These are phyloP conservation scores for Halictus quadricinctus DNA, from an alignment of 2,888 invertebrate species.

Conservation along the genomic window DNA sequence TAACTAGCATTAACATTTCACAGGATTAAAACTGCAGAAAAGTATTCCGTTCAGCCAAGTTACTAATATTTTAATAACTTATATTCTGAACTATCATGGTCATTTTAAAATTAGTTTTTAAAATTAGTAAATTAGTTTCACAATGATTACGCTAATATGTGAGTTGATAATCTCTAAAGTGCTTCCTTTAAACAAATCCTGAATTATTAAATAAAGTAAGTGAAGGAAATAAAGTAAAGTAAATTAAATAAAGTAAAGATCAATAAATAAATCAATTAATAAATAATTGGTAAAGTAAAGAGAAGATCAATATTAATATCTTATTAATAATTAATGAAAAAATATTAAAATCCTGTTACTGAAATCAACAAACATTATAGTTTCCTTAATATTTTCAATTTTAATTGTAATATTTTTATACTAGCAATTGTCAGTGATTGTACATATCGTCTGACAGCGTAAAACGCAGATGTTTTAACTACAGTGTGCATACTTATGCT, in stretches of 20 bases:
- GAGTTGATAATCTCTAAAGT: too few species aligned
- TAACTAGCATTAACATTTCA: neutral
- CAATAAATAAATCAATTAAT: too few species aligned
- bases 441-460: neutral
- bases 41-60: neutral
- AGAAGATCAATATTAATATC: neutral
- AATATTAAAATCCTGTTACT: too few species aligned
- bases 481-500: neutral
- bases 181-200: too few species aligned
- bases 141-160: neutral
- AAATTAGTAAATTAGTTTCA: neutral
- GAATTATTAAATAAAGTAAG: too few species aligned
- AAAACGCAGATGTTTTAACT: neutral
- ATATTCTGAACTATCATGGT: neutral
- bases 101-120: too few species aligned
- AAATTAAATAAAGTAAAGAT: too few species aligned
- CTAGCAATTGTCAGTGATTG: neutral
- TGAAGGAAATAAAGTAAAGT: too few species aligned
- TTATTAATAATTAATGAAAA: neutral
- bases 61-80: neutral
- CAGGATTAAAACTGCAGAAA: neutral
- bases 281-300: neutral
- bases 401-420: neutral
- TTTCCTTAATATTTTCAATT: neutral
- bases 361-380: too few species aligned